These are phyloP conservation scores for Trematocara unimaculatum DNA, from an alignment of 2,113 vertebrate genomes.

Conservation along the genomic window DNA sequence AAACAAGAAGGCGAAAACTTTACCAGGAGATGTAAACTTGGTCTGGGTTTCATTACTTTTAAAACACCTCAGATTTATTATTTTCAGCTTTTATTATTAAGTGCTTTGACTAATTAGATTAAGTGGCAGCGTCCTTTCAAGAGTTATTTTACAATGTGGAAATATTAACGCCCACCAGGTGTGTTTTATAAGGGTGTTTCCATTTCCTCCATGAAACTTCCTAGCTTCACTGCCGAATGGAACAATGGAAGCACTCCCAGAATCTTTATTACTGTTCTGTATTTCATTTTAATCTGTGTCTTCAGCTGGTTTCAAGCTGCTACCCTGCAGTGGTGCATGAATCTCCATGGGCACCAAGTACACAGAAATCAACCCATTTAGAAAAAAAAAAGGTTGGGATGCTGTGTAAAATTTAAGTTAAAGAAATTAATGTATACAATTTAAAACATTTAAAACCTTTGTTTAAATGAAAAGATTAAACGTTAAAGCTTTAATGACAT, in stretches of 20 bases:
- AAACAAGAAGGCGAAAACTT: neutral
- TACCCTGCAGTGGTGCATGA: neutral
- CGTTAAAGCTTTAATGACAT: fast-evolving
- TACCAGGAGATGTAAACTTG: neutral
- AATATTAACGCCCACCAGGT: conserved; percentile 29
- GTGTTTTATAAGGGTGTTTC: conserved; percentile 45
- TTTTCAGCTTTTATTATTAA: neutral
- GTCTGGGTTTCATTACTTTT: conserved; percentile 14
- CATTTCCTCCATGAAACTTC: conserved; percentile 21
- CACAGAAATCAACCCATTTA: neutral
- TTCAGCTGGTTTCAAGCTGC: neutral
- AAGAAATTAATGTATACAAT: neutral
- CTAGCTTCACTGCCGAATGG: neutral
- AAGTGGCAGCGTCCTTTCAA: conserved; percentile 33
- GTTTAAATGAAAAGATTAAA: neutral
- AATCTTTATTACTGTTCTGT: conserved; percentile 1
- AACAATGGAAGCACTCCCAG: conserved; percentile 6
- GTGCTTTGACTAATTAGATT: neutral
- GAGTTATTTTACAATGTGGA: conserved; percentile 40
- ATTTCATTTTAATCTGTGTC: neutral
- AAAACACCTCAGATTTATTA: neutral
- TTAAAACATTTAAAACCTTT: neutral
- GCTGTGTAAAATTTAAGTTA: neutral
- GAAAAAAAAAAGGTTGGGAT: neutral
- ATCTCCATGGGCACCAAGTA: neutral